A percentile compares a stretch with the other conserved stretches of the same genome.
Evolutionary conservation across 2,888 invertebrate species (phyloP).

Genomic region (Sceliomorpha sp.): DNA sequence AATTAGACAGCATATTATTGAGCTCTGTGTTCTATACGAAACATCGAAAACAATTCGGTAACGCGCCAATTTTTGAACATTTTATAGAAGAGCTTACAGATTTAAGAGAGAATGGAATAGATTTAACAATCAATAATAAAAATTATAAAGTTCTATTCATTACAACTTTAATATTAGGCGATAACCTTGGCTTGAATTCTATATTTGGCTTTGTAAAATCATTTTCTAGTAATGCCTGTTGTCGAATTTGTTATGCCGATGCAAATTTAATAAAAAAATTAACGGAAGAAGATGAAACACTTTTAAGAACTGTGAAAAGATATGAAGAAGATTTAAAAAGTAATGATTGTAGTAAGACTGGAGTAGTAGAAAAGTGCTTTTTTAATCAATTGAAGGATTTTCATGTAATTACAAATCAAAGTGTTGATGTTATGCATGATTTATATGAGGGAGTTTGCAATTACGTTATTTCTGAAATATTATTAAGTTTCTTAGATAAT

Average conservation of each 20-base stretch:
- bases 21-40: slow-evolving; percentile 10
- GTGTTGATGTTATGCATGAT: no score
- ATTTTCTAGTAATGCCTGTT: slow-evolving; percentile 23
- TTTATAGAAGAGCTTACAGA: slow-evolving; percentile 18
- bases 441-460: no score
- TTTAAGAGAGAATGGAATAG: slow-evolving; percentile 16
- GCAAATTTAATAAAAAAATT: background rate
- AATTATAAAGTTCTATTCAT: slow-evolving; percentile 20
- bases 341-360: slow-evolving; percentile 10
- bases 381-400: no score
- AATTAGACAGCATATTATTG: slow-evolving; percentile 24
- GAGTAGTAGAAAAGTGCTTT: background rate
- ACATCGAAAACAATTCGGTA: slow-evolving; percentile 31
- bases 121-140: slow-evolving; percentile 5
- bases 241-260: slow-evolving; percentile 32
- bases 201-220: slow-evolving; percentile 35
- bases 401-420: no score
- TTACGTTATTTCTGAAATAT: no score
- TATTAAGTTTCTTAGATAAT: no score
- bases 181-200: slow-evolving; percentile 30
- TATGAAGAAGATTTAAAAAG: slow-evolving; percentile 18
- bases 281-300: slow-evolving; percentile 23
- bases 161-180: slow-evolving; percentile 21
- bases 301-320: slow-evolving; percentile 25
- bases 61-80: slow-evolving; percentile 15